A percentile compares a stretch with the other conserved stretches of the same genome.
Conservation (phyloP, 2,113 vertebrate genomes). For the Mola mola region DNA sequence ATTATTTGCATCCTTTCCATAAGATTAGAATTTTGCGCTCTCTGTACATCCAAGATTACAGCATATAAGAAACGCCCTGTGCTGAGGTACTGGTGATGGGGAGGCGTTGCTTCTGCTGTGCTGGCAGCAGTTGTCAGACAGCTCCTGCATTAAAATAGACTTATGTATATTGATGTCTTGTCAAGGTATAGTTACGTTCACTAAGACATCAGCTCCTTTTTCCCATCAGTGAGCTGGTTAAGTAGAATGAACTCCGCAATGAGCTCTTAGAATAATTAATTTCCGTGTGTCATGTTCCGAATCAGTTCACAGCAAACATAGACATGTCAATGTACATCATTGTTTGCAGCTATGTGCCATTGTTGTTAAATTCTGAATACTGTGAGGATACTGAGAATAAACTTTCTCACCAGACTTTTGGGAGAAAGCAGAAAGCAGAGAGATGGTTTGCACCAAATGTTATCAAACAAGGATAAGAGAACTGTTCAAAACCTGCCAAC, state of each 20-base stretch:
- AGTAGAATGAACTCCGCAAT: conserved; percentile 15
- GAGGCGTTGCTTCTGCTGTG: conserved; percentile 58
- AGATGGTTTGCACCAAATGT: background rate
- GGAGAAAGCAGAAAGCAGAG: background rate
- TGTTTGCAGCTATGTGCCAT: too few relatives aligned
- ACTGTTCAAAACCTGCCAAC: background rate
- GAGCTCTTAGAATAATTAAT: conserved; percentile 15
- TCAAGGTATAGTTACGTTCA: conserved; percentile 69
- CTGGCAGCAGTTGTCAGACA: conserved; percentile 60
- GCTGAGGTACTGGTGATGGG: background rate
- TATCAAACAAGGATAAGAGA: background rate
- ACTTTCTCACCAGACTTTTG: background rate
- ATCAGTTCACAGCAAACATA: too few relatives aligned
- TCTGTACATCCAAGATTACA: conserved; percentile 65
- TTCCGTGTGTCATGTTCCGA: too few relatives aligned
- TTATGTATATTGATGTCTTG: conserved; percentile 70
- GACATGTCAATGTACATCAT: too few relatives aligned
- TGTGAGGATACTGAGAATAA: too few relatives aligned
- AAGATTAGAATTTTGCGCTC: conserved; percentile 66
- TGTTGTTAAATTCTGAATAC: too few relatives aligned
- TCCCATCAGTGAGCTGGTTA: conserved; percentile 30
- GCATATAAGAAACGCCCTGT: conserved; percentile 40
- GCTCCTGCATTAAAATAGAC: conserved; percentile 64
- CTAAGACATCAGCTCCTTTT: conserved; percentile 46
- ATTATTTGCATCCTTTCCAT: conserved; percentile 73